Evolutionary conservation across 2,888 invertebrate species (phyloP), one percentile per base, ranked within the genome.

Genomic region (Deroplatys truncata): DNA sequence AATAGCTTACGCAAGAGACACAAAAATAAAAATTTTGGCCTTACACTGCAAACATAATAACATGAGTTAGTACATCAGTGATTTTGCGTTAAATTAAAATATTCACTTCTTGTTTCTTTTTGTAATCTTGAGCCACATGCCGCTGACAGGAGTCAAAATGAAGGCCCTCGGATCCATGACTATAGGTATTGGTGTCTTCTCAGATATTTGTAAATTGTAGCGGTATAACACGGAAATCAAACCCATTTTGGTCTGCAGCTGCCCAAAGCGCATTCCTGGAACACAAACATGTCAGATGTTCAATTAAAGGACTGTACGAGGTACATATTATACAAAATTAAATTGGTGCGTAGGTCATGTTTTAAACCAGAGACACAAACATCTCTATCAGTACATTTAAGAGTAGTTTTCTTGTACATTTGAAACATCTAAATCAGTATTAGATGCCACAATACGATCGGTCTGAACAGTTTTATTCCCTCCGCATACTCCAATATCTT

Each of bases 191-290:
- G 88, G 90, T 4, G 91, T 92, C 89, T 91, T 92, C 25, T 90
- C 72, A 88, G 90, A 91, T 31, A 91, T 88, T 20, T 84, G 89
- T 9, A 93, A 92, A 72, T 92, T 91, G 91, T 92, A 93, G 31
- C 92, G 91, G 43, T 91, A 91, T 86, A 93, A 90, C 20, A 93
- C 84, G 84, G 92, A 91, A 9, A 92, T 92, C 35, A 92, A 89
- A 8, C 92, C 93, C 28, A 92, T 92, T 91, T 93, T 93, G 28
- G 92, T 92, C 87, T 93, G 93, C 89, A 92, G 91, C 84, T 91
- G 92, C 1, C 92, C 93, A 87, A 93, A 93, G 88, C 92, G 91
- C 89, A 92, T 92, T 35, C 93, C 93, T 93, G 92, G 8, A 90
- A 91, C 84, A 89, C 49, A 90, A 90, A 85, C 0, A 7, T 13